Conservation (phyloP, 2,113 vertebrate species). For the Narcine bancroftii region DNA sequence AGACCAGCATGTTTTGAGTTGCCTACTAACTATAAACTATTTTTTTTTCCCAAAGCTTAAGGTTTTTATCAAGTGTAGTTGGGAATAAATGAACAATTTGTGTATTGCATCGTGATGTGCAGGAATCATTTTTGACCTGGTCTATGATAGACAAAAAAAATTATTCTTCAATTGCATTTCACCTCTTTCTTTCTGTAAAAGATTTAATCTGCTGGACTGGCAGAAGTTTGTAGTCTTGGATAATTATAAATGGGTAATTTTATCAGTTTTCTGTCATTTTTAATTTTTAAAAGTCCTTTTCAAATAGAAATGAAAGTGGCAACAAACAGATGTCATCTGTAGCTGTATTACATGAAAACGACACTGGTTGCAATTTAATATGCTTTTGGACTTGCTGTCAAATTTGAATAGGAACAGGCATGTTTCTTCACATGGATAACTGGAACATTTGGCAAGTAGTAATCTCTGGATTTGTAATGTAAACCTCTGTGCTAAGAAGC, state of each 20-base stretch:
- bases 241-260: not conserved
- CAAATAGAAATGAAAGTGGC: not conserved
- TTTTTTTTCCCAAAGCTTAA: not conserved
- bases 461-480: slow-evolving; percentile 23
- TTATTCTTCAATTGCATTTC: not conserved
- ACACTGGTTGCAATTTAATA: not conserved
- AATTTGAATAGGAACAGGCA: not conserved
- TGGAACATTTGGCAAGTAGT: slow-evolving; percentile 19
- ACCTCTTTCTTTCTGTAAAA: not conserved
- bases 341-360: not conserved
- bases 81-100: too few relatives aligned
- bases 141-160: not conserved
- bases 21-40: too few relatives aligned
- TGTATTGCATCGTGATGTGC: not conserved
- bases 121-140: not conserved
- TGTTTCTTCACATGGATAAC: not conserved
- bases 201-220: not conserved
- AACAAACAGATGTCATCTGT: not conserved
- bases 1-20: too few relatives aligned
- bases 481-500: slow-evolving; percentile 3
- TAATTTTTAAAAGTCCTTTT: not conserved
- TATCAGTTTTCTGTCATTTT: not conserved
- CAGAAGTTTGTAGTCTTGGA: not conserved
- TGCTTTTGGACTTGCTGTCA: not conserved
- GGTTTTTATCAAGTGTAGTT: not conserved